These are phyloP conservation scores for Picus viridis DNA, from an alignment of 2,797 vertebrate species.

Conservation along the genomic window DNA sequence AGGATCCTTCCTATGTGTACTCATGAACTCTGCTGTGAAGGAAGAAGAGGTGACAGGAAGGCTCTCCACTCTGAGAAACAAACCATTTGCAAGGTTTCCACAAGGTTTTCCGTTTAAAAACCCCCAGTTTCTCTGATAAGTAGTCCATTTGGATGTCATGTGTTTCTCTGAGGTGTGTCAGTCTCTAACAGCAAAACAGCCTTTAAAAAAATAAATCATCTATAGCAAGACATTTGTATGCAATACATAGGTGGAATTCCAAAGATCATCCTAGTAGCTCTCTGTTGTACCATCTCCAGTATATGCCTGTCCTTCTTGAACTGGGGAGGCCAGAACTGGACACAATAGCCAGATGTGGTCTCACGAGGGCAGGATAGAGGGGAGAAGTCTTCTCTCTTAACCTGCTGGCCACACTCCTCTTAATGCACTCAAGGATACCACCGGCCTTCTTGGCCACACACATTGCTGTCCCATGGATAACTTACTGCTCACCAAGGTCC, in stretches of 20 bases:
- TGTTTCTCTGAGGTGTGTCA: background rate
- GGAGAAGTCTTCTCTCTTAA: no score
- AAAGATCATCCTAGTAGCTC: background rate
- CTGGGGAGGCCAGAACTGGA: no score
- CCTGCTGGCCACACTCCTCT: no score
- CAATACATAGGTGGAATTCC: background rate
- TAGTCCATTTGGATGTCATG: fast-evolving
- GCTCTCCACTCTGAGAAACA: background rate
- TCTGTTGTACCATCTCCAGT: no score
- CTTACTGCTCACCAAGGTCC: no score
- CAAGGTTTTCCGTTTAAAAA: background rate
- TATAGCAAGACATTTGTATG: background rate
- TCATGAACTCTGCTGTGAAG: background rate
- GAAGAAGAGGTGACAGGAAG: background rate
- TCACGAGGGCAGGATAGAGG: no score
- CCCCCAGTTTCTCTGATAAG: background rate
- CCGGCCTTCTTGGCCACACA: no score
- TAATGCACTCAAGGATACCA: no score
- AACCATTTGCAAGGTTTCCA: background rate
- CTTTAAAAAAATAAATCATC: background rate
- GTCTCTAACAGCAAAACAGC: background rate
- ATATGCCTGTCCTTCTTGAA: no score
- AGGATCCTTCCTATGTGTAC: background rate
- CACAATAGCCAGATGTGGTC: no score
- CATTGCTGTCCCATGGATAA: no score